Conservation (phyloP, 2,888 invertebrate genomes). For the Lymantria monacha region DNA sequence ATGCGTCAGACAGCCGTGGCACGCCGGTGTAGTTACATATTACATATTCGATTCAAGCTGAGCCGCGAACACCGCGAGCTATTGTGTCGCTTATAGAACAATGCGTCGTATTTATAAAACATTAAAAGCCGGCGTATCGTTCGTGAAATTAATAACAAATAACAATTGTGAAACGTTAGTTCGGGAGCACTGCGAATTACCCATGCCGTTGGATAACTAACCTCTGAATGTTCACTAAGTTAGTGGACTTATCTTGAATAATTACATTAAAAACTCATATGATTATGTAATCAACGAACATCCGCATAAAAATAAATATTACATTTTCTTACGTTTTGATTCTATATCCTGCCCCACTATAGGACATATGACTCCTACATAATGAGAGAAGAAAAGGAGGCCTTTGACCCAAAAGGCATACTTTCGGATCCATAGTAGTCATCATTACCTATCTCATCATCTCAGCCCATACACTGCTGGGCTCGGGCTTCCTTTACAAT, state of each 20-base stretch:
- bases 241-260: slow-evolving; percentile 8
- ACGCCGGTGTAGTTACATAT: slow-evolving; percentile 55
- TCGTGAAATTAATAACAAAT: slow-evolving; percentile 83
- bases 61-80: slow-evolving; percentile 66
- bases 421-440: too few relatives aligned
- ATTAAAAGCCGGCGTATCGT: slow-evolving; percentile 80
- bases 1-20: slow-evolving; percentile 61
- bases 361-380: too few relatives aligned
- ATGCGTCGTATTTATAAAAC: slow-evolving; percentile 82
- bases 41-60: slow-evolving; percentile 69
- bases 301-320: too few relatives aligned
- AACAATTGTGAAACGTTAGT: slow-evolving; percentile 81
- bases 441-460: too few relatives aligned
- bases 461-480: too few relatives aligned
- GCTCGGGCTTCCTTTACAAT: too few relatives aligned
- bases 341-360: too few relatives aligned
- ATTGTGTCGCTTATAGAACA: slow-evolving; percentile 80
- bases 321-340: too few relatives aligned
- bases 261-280: neutral
- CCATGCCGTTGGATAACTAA: slow-evolving; percentile 66
- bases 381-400: too few relatives aligned
- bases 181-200: slow-evolving; percentile 77
- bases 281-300: too few relatives aligned
- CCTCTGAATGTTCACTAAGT: slow-evolving; percentile 35
- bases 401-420: too few relatives aligned